Conservation (phyloP, 1,140 invertebrate species). For the Drosophila auraria region DNA sequence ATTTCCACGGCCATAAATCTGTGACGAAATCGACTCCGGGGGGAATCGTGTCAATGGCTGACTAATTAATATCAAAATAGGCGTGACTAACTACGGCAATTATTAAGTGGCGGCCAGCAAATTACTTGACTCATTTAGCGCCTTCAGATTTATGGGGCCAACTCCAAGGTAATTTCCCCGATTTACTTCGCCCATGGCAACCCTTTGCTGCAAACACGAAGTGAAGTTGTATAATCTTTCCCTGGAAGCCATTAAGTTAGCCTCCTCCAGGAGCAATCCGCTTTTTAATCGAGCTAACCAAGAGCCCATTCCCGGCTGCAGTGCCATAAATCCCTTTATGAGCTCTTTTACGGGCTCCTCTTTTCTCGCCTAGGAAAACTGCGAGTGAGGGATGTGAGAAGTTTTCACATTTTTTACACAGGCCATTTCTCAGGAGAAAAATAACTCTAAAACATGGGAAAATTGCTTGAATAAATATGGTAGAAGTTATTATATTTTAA, state of each 20-base stretch:
- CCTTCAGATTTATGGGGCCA: constrained; percentile 42
- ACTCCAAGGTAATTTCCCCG: constrained; percentile 6
- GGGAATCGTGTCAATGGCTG: constrained; percentile 46
- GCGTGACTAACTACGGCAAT: constrained; percentile 73
- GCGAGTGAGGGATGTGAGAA: constrained; percentile 5
- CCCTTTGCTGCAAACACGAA: constrained; percentile 1
- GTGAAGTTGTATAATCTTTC: constrained; percentile 26
- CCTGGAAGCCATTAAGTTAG: constrained; percentile 55
- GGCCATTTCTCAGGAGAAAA: not conserved
- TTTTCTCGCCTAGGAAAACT: not conserved
- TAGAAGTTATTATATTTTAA: too few species aligned
- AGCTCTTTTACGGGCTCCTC: constrained; percentile 49
- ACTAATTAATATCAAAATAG: constrained; percentile 77
- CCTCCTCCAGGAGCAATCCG: constrained; percentile 56
- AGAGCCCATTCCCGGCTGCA: constrained; percentile 69
- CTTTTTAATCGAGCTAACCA: constrained; percentile 75
- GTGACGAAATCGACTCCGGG: constrained; percentile 14
- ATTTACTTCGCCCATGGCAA: constrained; percentile 20
- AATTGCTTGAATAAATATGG: not conserved
- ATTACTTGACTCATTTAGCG: constrained; percentile 37
- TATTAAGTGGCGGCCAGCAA: constrained; percentile 39
- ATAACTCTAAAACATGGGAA: constrained; percentile 36
- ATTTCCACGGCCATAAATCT: constrained; percentile 74
- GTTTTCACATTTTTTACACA: constrained; percentile 3
- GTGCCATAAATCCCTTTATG: constrained; percentile 77